Evolutionary conservation across 2,113 vertebrate species (phyloP).

Genomic region (Strigops habroptila): DNA sequence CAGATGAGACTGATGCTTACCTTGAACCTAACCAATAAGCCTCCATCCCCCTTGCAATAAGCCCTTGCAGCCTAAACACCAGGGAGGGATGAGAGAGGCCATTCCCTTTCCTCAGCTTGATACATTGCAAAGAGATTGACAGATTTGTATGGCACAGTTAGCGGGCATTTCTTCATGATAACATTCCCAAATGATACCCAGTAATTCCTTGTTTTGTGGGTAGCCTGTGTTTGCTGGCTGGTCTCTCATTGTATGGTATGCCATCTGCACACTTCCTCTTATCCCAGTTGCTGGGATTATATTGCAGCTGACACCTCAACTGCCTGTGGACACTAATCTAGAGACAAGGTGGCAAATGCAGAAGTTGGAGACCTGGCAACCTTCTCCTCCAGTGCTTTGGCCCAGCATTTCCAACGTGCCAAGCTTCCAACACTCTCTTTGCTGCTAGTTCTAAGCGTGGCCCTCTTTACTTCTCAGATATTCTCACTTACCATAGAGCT

Average conservation of each 20-base stretch:
- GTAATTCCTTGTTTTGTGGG: not conserved
- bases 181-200: not conserved
- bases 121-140: not conserved
- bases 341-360: not conserved
- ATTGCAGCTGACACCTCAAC: not conserved
- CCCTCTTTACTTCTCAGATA: not conserved
- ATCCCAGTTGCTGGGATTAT: not conserved
- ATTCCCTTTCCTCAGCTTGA: not conserved
- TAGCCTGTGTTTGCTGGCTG: not conserved
- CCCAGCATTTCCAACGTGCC: not conserved
- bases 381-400: not conserved
- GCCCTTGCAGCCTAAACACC: not conserved
- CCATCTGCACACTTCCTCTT: not conserved
- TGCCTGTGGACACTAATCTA: not conserved
- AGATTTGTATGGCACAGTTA: not conserved
- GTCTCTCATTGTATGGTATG: not conserved
- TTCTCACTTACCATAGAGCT: not conserved
- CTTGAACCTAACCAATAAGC: not conserved
- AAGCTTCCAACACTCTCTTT: not conserved
- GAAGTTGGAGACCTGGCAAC: not conserved
- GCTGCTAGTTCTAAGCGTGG: rapidly evolving
- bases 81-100: not conserved
- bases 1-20: not conserved
- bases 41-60: not conserved
- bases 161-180: not conserved